These are phyloP conservation scores for Macrotis lagotis DNA, from an alignment of 2,113 vertebrate species.

Conservation along the genomic window DNA sequence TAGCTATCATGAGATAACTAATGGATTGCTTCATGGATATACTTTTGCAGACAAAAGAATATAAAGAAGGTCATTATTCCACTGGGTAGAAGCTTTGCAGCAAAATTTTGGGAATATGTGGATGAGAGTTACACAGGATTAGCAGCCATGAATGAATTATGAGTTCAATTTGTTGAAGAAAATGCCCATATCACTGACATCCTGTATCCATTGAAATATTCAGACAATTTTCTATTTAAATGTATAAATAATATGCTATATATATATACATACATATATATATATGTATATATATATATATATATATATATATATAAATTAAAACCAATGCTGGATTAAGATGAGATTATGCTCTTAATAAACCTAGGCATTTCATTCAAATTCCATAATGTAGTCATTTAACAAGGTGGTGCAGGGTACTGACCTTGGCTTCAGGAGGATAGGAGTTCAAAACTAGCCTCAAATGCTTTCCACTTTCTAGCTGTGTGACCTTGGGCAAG, in stretches of 20 bases:
- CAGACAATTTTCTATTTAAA: not conserved
- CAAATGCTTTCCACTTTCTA: too few relatives aligned
- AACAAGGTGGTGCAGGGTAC: too few relatives aligned
- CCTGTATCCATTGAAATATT: not conserved
- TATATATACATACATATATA: too few relatives aligned
- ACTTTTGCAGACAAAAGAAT: not conserved
- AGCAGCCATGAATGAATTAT: not conserved
- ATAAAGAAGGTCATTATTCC: not conserved
- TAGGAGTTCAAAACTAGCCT: too few relatives aligned
- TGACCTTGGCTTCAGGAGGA: too few relatives aligned
- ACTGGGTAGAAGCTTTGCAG: not conserved
- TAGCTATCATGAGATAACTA: not conserved
- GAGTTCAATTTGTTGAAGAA: not conserved
- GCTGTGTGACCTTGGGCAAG: too few relatives aligned
- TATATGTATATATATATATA: not conserved
- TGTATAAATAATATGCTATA: too few relatives aligned
- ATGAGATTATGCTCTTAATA: slow-evolving; percentile 18
- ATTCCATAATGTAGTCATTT: not conserved
- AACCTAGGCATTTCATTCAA: not conserved
- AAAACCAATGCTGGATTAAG: not conserved
- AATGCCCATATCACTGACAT: not conserved
- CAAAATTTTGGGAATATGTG: not conserved
- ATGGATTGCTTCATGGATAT: not conserved
- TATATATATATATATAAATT: not conserved
- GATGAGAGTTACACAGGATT: not conserved